Percentiles rank a stretch among this genome's conserved stretches.
Evolutionary conservation across 2,888 invertebrate species (phyloP).

Genomic region (Hololepta plana): DNA sequence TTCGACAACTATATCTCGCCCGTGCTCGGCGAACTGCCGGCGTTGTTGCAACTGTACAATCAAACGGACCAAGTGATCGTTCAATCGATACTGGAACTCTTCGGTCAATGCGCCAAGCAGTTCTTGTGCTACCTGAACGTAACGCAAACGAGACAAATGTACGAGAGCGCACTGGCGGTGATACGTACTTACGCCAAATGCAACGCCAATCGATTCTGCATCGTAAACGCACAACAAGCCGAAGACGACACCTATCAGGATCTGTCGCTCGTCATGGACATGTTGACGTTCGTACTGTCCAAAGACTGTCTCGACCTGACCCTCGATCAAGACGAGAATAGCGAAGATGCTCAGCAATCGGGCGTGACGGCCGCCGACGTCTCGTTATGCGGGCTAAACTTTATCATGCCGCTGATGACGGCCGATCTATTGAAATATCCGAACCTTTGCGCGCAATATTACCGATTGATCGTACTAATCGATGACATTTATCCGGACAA

Average conservation of each 20-base stretch:
- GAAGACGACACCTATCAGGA: constrained; percentile 64
- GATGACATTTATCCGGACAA: constrained; percentile 48
- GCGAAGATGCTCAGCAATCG: not conserved
- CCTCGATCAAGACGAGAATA: not conserved
- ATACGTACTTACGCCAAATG: constrained; percentile 52
- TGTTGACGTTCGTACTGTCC: constrained; percentile 33
- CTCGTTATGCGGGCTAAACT: constrained; percentile 47
- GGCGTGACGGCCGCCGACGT: constrained; percentile 35
- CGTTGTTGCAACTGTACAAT: constrained; percentile 47
- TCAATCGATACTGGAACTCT: constrained; percentile 52
- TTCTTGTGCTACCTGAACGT: constrained; percentile 46
- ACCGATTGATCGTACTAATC: constrained; percentile 42
- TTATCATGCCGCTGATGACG: constrained; percentile 56
- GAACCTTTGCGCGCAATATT: constrained; percentile 41
- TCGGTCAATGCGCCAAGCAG: constrained; percentile 50
- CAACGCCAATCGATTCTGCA: constrained; percentile 42
- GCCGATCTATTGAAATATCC: constrained; percentile 53
- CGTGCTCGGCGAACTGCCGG: constrained; percentile 46
- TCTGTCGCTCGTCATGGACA: constrained; percentile 60
- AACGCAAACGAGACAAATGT: constrained; percentile 42
- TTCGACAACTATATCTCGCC: constrained; percentile 40
- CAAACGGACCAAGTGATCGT: constrained; percentile 68
- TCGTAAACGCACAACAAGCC: constrained; percentile 37
- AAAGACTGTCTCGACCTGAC: constrained; percentile 26
- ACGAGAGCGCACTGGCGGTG: constrained; percentile 46